Evolutionary conservation across 92 coral and sea anemone genomes (phyloP), one percentile per base, ranked within the genome.

Genomic region (Metridium senile): DNA sequence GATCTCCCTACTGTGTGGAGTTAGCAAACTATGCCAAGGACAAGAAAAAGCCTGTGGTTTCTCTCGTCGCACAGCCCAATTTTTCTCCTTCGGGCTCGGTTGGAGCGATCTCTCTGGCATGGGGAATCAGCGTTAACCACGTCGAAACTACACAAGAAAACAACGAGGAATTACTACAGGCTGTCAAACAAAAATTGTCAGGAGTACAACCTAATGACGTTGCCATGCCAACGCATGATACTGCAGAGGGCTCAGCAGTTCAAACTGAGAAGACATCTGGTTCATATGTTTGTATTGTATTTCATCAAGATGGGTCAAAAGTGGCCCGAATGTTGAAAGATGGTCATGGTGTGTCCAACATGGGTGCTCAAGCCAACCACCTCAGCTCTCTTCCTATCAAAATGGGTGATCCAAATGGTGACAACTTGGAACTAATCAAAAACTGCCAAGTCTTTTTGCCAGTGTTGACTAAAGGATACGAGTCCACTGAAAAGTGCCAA

Each of bases 1-100:
- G 91, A 54, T 78, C 86, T 23, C 81, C 82, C 27, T 71, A 78
- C 64, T 90, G 91, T 47, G 82, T 82, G 1, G 95, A 90, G 70
- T 66, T 90, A 13, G 89, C 91, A 34, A 87, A 90, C 74, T 90
- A 86, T 58, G 95, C 95, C 22, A 90, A 90, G 45, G 90, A 88
- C 47, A 90, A 68, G 83, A 88, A 88, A 46, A 89, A 86, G 74
- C 91, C 89, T 7, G 85, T 90, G 0, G 76, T 80, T 11, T 52
- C 95, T 20, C 75, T 90, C 9, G 21, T 87, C 25, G 82, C 76
- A n/a, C 95, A 90, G 63, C 68, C 79, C 25, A 90, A 87, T 33
- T 90, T 83, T 66, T 66, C 79, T 13, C 95, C 95, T 2, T 90
- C 82, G 1, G 95, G 95, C 16, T 31, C 88, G 0, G 61, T 87